A percentile compares a stretch with the other conserved stretches of the same genome.
Evolutionary conservation across 2,113 vertebrate genomes (phyloP).

Genomic region (Meriones unguiculatus): DNA sequence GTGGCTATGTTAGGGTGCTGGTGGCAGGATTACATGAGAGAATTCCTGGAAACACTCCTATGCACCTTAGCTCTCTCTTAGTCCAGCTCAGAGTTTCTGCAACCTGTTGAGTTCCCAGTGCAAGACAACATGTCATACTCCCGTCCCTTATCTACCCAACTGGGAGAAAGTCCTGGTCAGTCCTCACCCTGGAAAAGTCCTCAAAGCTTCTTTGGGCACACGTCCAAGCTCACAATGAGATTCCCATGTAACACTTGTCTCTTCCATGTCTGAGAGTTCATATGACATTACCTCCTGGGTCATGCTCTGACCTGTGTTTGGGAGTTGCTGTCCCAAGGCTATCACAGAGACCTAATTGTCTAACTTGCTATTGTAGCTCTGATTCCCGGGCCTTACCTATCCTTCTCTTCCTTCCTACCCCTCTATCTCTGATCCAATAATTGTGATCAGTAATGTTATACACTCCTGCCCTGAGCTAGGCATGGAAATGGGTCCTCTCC

Average conservation of each 20-base stretch:
- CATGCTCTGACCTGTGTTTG: background rate
- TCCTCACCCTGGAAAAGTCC: background rate
- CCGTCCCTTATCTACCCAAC: rapidly evolving
- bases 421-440: background rate
- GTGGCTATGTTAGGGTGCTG: background rate
- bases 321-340: background rate
- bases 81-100: background rate
- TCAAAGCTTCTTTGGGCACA: rapidly evolving
- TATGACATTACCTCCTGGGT: background rate
- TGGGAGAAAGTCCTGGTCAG: background rate
- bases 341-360: background rate
- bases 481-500: background rate
- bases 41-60: background rate
- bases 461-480: background rate
- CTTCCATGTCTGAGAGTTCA: background rate
- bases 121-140: rapidly evolving
- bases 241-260: background rate
- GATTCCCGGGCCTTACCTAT: background rate
- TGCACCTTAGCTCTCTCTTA: background rate
- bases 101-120: background rate
- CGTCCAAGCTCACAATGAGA: background rate
- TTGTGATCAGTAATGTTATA: background rate
- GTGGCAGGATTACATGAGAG: background rate
- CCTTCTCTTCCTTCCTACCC: background rate
- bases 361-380: background rate